phyloP scores from a whole-genome alignment of 2,888 invertebrate species.

The Terebella lapidaria region DNA sequence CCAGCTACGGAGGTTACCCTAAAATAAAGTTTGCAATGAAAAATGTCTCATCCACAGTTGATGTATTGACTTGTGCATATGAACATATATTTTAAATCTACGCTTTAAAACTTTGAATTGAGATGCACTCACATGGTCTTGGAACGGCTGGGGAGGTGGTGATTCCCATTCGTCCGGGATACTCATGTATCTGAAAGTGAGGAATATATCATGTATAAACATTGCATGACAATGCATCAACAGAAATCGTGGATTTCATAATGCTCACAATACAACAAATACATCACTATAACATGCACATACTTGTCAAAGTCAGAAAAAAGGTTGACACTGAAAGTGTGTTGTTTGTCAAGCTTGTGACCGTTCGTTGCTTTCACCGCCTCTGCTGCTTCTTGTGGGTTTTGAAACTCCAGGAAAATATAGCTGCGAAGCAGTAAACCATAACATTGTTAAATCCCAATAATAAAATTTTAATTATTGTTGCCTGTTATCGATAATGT shows the following conservation, averaged over 20 bases:
- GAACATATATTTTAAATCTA: too few relatives aligned
- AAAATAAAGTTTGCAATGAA: conserved; percentile 6
- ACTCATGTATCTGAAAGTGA: conserved; percentile 16
- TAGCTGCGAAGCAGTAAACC: conserved; percentile 57
- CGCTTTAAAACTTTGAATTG: too few relatives aligned
- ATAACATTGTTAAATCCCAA: neutral
- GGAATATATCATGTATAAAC: too few relatives aligned
- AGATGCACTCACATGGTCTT: conserved; percentile 64
- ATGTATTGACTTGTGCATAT: neutral
- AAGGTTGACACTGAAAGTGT: conserved; percentile 87
- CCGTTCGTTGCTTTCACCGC: conserved; percentile 85
- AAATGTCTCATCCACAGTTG: neutral
- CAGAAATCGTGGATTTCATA: too few relatives aligned
- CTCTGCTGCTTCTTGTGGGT: conserved; percentile 74
- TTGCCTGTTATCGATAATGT: too few relatives aligned
- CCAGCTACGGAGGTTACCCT: conserved; percentile 88
- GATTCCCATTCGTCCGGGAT: conserved; percentile 84
- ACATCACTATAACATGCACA: too few relatives aligned
- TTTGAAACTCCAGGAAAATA: conserved; percentile 86
- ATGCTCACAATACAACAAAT: too few relatives aligned
- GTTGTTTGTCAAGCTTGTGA: conserved; percentile 91
- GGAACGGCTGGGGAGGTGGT: conserved; percentile 82
- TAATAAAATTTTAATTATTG: too few relatives aligned
- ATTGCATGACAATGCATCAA: too few relatives aligned
- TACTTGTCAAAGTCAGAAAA: conserved; percentile 93